Conservation (phyloP, 2,888 invertebrate genomes). For the Litoditis marina region DNA sequence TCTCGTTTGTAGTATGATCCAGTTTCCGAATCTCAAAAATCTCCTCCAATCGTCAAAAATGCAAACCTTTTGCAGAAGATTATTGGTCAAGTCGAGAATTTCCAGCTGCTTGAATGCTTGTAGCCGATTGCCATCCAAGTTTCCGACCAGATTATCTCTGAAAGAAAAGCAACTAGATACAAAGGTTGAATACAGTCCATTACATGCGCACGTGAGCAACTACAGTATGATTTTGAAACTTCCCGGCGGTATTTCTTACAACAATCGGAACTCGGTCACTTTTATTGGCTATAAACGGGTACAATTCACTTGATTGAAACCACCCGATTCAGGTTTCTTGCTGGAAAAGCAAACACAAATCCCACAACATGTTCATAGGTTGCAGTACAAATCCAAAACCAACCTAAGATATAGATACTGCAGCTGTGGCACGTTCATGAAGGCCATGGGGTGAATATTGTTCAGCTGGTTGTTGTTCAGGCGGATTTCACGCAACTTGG, state of each 20-base stretch:
- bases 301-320: neutral
- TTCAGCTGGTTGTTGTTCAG: constrained; percentile 68
- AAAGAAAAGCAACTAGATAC: too few relatives aligned
- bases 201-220: neutral
- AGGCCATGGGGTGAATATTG: constrained; percentile 77
- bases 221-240: neutral
- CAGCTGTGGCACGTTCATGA: constrained; percentile 76
- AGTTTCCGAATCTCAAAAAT: too few relatives aligned
- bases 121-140: constrained; percentile 78
- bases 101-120: constrained; percentile 76
- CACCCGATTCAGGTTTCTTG: neutral
- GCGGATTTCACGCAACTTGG: constrained; percentile 72
- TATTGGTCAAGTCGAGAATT: constrained; percentile 75
- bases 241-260: neutral
- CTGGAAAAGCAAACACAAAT: too few relatives aligned
- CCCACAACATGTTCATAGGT: neutral
- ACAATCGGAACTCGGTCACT: neutral
- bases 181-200: neutral
- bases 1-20: too few relatives aligned
- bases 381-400: neutral
- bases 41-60: neutral
- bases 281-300: too few relatives aligned
- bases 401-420: constrained; percentile 73
- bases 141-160: constrained; percentile 75
- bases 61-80: constrained; percentile 73